Percentiles rank a stretch among this genome's conserved stretches.
phyloP scores from a whole-genome alignment of 2,888 invertebrate genomes.

The Campoplex nolae region DNA sequence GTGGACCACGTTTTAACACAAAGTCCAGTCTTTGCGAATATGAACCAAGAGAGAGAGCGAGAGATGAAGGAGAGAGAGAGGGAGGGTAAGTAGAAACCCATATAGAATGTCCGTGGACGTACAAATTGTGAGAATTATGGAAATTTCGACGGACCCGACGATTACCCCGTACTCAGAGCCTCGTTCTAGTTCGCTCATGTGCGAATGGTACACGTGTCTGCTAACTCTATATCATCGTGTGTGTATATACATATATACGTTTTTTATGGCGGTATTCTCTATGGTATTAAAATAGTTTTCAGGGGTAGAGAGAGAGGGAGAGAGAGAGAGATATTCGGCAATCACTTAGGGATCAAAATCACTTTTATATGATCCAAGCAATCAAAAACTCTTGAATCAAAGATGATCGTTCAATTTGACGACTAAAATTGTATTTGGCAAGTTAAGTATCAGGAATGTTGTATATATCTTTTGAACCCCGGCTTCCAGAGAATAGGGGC shows the following conservation, averaged over 20 bases:
- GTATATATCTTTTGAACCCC: background rate
- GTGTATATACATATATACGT: too few relatives aligned
- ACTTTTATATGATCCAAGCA: background rate
- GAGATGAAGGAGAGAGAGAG: background rate
- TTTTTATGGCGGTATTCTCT: background rate
- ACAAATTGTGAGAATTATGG: conserved; percentile 79
- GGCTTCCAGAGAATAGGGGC: background rate
- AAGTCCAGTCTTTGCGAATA: conserved; percentile 12
- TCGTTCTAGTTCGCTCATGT: conserved; percentile 25
- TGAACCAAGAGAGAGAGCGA: conserved; percentile 11
- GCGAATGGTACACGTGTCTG: conserved; percentile 39
- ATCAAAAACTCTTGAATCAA: background rate
- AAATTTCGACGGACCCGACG: conserved; percentile 73
- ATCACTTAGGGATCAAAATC: conserved; percentile 3
- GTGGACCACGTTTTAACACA: conserved; percentile 21
- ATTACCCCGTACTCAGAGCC: conserved; percentile 54
- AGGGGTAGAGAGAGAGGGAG: too few relatives aligned
- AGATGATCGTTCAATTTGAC: background rate
- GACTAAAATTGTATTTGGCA: background rate
- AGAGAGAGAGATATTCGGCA: background rate
- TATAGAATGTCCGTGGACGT: conserved; percentile 48
- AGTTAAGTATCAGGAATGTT: background rate
- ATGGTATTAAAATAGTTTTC: background rate
- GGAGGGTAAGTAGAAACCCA: conserved; percentile 9
- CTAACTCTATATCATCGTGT: background rate